A percentile compares a stretch with the other conserved stretches of the same genome.
These are phyloP conservation scores for Pimpla rufipes DNA, from an alignment of 2,888 invertebrate genomes.

Conservation along the genomic window DNA sequence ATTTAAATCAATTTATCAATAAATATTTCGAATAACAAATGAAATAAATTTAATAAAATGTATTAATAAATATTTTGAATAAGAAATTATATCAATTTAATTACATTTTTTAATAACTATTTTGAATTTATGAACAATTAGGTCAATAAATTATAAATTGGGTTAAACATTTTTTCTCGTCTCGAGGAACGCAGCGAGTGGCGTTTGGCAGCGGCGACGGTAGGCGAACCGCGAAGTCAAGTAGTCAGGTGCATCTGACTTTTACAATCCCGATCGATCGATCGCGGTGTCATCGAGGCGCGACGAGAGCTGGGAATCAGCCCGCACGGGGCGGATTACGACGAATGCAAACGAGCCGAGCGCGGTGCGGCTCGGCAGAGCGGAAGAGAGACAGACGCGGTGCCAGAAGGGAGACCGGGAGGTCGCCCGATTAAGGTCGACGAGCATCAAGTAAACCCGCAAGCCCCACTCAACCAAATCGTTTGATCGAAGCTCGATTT, in stretches of 20 bases:
- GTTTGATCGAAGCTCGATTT: constrained; percentile 69
- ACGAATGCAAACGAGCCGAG: constrained; percentile 59
- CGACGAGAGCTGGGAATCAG: constrained; percentile 65
- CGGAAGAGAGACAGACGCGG: constrained; percentile 61
- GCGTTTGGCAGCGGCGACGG: constrained; percentile 14
- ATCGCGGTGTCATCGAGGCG: constrained; percentile 50
- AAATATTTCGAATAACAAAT: too few relatives aligned
- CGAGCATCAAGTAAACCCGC: constrained; percentile 66
- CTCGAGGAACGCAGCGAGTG: neutral
- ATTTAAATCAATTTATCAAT: too few relatives aligned
- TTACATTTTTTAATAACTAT: too few relatives aligned
- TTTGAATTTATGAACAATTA: too few relatives aligned
- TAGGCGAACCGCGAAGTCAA: constrained; percentile 7
- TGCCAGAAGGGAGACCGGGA: constrained; percentile 40
- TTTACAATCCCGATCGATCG: constrained; percentile 61
- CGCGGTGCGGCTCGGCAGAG: constrained; percentile 31
- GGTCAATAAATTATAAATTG: too few relatives aligned
- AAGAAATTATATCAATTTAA: too few relatives aligned
- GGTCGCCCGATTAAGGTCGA: constrained; percentile 68
- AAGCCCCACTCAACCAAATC: constrained; percentile 64
- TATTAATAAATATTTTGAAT: too few relatives aligned
- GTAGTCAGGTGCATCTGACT: constrained; percentile 41
- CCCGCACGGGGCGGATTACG: constrained; percentile 65
- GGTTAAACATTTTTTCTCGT: too few relatives aligned
- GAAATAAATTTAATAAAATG: too few relatives aligned